phyloP scores from a whole-genome alignment of 2,113 vertebrate species.

The Sceloporus undulatus region DNA sequence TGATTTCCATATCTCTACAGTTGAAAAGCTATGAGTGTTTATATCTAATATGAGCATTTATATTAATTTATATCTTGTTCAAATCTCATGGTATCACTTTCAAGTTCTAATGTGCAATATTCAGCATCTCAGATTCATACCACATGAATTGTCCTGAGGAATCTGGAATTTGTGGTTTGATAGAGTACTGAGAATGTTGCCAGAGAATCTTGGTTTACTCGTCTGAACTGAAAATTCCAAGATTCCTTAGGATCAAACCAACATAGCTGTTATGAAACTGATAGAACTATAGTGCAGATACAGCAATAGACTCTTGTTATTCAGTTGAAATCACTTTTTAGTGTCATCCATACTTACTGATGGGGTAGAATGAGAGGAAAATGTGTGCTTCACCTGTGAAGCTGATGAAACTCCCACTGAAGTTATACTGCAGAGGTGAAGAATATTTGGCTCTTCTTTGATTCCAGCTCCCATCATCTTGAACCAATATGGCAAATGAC shows the following conservation, averaged over 20 bases:
- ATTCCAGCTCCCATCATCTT: not conserved
- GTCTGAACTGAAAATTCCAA: no score
- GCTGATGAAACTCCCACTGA: not conserved
- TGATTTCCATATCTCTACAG: not conserved
- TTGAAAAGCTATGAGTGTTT: constrained; percentile 1
- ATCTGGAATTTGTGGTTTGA: not conserved
- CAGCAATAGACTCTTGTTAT: not conserved
- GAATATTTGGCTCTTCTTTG: not conserved
- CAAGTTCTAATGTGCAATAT: not conserved
- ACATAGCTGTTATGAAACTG: no score
- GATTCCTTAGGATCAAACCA: no score
- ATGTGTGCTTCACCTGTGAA: not conserved
- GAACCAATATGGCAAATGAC: not conserved
- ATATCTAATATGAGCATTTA: not conserved
- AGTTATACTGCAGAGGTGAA: not conserved
- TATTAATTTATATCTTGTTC: not conserved
- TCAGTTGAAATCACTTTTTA: accelerated
- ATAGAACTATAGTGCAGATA: no score
- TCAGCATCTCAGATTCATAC: not conserved
- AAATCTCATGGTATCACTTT: not conserved
- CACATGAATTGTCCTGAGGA: not conserved
- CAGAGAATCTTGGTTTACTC: no score
- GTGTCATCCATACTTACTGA: not conserved
- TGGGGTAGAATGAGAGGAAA: not conserved
- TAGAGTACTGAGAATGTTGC: no score